These are phyloP conservation scores for Ceratina calcarata DNA, from an alignment of 1,140 invertebrate genomes.

Conservation along the genomic window DNA sequence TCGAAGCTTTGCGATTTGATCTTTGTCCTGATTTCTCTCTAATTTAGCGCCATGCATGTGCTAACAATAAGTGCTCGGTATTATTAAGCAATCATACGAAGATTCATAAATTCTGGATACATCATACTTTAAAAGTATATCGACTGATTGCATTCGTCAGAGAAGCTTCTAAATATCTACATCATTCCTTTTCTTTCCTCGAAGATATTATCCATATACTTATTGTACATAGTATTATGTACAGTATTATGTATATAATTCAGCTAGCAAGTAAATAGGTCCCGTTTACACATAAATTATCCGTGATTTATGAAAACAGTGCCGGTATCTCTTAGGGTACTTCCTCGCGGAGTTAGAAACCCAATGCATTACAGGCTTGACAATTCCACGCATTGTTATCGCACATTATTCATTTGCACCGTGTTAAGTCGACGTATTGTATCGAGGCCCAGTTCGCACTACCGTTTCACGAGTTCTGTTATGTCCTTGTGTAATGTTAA, in stretches of 20 bases:
- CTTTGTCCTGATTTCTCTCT: no score
- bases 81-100: neutral
- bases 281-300: neutral
- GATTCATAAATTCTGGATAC: slow-evolving; percentile 1
- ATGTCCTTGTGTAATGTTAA: no score
- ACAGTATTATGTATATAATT: neutral
- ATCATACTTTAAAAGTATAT: neutral
- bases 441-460: no score
- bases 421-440: no score
- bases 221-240: neutral
- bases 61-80: no score
- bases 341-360: neutral
- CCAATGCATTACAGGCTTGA: neutral
- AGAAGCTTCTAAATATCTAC: no score
- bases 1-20: no score
- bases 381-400: neutral
- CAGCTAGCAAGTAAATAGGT: no score
- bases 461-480: no score
- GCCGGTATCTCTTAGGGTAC: slow-evolving; percentile 5
- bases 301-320: slow-evolving; percentile 10
- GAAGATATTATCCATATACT: neutral
- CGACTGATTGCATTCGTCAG: neutral
- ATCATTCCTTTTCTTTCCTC: neutral
- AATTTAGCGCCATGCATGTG: neutral
- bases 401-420: neutral